Evolutionary conservation across 1,140 invertebrate genomes (phyloP), one percentile per base, ranked within the genome.

Genomic region (Nasonia longicornis): DNA sequence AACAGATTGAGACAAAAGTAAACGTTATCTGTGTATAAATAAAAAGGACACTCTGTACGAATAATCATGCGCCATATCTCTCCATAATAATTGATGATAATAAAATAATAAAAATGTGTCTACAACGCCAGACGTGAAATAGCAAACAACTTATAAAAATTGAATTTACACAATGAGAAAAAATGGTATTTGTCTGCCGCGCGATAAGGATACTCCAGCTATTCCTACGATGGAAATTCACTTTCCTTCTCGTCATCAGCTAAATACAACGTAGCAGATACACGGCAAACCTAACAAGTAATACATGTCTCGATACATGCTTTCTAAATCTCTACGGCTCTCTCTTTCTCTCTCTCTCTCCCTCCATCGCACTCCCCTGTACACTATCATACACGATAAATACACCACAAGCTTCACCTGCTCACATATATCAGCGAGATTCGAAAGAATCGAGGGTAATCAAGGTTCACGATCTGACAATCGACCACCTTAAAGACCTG

Each of bases 371-470:
- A 2, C 63, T 20, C 35, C 45, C 66, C 58, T 80, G 58, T 74
- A 80, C 71, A 80, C 64, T 80, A 80, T 80, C 78, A 80, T 80
- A 80, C 71, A 80, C 71, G 71, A 74, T 80, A 66, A 71, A 71
- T 71, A 71, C 52, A 80, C 76, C 42, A 75, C 29, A 67, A 75
- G 3, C 72, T 31, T 22, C 20, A 7, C 77, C 16, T n/a, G 52
- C 14, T 58, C 52, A 58, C 52, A 58, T 58, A 58, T 6, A 58
- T 20, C 2, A 58, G 52, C 52, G 6, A 58, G 20, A 58, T 58
- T 58, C 20, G 4, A 58, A 58, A 2, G 16, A 58, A 58, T 7
- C 20, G 2, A 58, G 20, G 20, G 20, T n/a, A n/a, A 58, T 58
- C 0, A 58, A 58, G 16, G 52, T 58, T n/a, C 52, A 8, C 20